Conservation (phyloP, 2,888 invertebrate species). For the Spicauda simplicius region DNA sequence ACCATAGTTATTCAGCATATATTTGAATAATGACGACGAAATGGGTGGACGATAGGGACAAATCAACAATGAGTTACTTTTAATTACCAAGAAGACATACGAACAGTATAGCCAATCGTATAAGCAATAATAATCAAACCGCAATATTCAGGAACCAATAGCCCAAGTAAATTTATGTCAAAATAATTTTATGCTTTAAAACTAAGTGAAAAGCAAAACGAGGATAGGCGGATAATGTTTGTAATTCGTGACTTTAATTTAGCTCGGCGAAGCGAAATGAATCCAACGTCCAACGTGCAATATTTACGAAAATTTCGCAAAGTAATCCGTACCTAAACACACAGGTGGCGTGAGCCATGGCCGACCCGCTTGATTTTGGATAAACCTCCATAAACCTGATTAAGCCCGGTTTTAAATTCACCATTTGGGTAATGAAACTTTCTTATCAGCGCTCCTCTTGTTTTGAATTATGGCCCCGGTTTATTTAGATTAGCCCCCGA, state of each 20-base stretch:
- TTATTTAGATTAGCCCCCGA: conserved; percentile 59
- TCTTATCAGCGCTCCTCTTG: conserved; percentile 78
- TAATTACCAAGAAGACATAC: not conserved
- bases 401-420: conserved; percentile 82
- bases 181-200: not conserved
- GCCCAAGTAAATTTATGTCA: not conserved
- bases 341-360: conserved; percentile 66
- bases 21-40: no score
- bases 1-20: not conserved
- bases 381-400: conserved; percentile 72
- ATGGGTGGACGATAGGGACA: no score
- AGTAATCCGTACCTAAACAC: conserved; percentile 76
- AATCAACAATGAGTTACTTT: not conserved
- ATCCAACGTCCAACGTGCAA: conserved; percentile 64
- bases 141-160: not conserved
- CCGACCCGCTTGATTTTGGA: conserved; percentile 59
- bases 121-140: conserved; percentile 1
- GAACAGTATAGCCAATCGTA: no score
- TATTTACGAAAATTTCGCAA: conserved; percentile 75
- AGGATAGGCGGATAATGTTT: conserved; percentile 38
- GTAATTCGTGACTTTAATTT: conserved; percentile 42
- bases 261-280: conserved; percentile 58
- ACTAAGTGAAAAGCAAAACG: conserved; percentile 12
- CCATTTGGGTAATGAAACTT: conserved; percentile 82
- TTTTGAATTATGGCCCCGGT: conserved; percentile 76